Evolutionary conservation across 2,888 invertebrate species (phyloP), one percentile per base, ranked within the genome.

Genomic region (Brachyopa scutellaris): DNA sequence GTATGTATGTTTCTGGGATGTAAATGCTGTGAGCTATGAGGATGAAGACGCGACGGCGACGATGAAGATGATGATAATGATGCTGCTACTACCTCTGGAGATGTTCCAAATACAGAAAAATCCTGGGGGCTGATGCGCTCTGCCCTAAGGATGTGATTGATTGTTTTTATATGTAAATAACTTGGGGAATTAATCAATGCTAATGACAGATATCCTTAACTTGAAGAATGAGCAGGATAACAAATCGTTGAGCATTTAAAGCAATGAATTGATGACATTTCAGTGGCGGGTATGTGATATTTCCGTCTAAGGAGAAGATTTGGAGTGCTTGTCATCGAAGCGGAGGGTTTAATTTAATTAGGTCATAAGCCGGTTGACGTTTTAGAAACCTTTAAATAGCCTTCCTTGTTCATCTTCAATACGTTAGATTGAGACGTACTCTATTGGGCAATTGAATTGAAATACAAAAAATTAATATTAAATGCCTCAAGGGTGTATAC

Each of bases 141-240:
- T 15, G 69, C 73, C 62, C 69, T 70, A 69, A 64, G 78, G 77
- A 70, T 84, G 85, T 86, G 85, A 85, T 86, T 86, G 85, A 86
- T 86, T 85, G 85, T 85, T 85, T 85, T 85, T 85, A 84, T 86
- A 86, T 85, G 85, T 86, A 86, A 87, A 88, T 89, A 86, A 84
- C 85, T 85, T 76, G 85, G 87, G 87, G 86, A 90, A 90, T 90
- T 90, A 90, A 90, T 90, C 90, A 90, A 90, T 90, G 90, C 89
- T 90, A 90, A 90, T 90, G 90, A 90, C 89, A 90, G 88, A 87
- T 88, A 86, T 86, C 64, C 76, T 82, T 66, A 76, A 53, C 64
- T 70, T 76, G 82, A 82, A 40, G 64, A 73, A 73, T 61, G 66
- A 70, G 57, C 42, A 36, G 51, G 76, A 70, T 76, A 82, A 82